These are phyloP conservation scores for Scaptomyza hsui DNA, from an alignment of 1,140 invertebrate species.

Conservation along the genomic window DNA sequence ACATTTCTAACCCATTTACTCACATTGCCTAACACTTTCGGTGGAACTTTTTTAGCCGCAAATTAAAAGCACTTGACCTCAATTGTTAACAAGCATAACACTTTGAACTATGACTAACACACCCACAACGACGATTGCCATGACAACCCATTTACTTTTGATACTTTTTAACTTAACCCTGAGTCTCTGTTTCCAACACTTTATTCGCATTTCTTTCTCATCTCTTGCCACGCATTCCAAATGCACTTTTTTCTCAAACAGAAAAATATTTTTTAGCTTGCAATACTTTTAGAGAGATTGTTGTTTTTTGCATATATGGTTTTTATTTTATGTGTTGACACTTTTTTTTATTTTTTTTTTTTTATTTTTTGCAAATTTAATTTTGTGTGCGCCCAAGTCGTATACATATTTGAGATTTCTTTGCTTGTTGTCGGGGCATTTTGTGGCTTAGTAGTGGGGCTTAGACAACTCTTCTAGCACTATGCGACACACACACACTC, in stretches of 20 bases:
- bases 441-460: conserved; percentile 22
- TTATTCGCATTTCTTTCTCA: neutral
- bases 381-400: conserved; percentile 63
- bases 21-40: conserved; percentile 1
- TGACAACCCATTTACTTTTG: conserved; percentile 25
- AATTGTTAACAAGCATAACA: conserved; percentile 5
- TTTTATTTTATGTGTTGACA: conserved; percentile 42
- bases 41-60: conserved; percentile 17
- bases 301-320: conserved; percentile 27
- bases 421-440: conserved; percentile 30
- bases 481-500: conserved; percentile 15
- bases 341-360: conserved; percentile 34
- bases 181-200: neutral
- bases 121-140: conserved; percentile 8
- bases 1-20: neutral
- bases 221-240: conserved; percentile 30
- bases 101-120: conserved; percentile 13
- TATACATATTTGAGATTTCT: conserved; percentile 74
- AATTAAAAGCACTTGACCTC: conserved; percentile 26
- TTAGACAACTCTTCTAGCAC: conserved; percentile 47
- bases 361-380: conserved; percentile 49
- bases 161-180: neutral
- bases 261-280: too few relatives aligned
- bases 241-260: conserved; percentile 46
- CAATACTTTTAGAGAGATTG: conserved; percentile 36